Evolutionary conservation across 2,113 vertebrate genomes (phyloP).

Genomic region (Callipepla californica): DNA sequence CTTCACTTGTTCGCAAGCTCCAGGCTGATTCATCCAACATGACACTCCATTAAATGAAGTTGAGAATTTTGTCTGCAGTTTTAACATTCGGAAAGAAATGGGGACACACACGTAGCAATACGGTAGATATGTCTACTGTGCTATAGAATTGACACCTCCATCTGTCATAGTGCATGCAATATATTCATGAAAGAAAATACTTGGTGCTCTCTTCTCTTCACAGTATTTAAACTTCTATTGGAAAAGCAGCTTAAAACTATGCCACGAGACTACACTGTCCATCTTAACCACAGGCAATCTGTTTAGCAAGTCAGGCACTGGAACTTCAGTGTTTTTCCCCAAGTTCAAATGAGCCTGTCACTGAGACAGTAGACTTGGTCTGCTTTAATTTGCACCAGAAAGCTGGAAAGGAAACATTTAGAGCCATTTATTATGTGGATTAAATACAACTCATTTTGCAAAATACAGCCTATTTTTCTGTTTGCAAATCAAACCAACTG

Average conservation of each 20-base stretch:
- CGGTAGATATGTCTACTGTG: slow-evolving; percentile 56
- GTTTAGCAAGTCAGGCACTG: slow-evolving; percentile 75
- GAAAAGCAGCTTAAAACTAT: slow-evolving; percentile 73
- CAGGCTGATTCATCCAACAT: slow-evolving; percentile 27
- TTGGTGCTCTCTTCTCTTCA: slow-evolving; percentile 60
- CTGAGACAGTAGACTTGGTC: slow-evolving; percentile 70
- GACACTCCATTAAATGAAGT: slow-evolving; percentile 28
- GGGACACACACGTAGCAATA: slow-evolving; percentile 48
- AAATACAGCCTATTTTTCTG: slow-evolving; percentile 71
- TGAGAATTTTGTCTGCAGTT: not conserved
- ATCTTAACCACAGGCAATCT: slow-evolving; percentile 73
- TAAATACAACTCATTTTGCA: slow-evolving; percentile 74
- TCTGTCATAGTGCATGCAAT: slow-evolving; percentile 75
- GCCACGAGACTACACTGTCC: slow-evolving; percentile 71
- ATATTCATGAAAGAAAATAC: slow-evolving; percentile 67
- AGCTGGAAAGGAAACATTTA: slow-evolving; percentile 75
- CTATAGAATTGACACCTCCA: slow-evolving; percentile 58
- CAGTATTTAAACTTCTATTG: slow-evolving; percentile 67
- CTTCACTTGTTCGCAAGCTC: not conserved
- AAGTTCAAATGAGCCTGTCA: slow-evolving; percentile 69
- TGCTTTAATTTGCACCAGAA: slow-evolving; percentile 74
- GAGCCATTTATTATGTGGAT: slow-evolving; percentile 78
- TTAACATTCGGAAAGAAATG: not conserved
- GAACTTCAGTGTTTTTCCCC: slow-evolving; percentile 64
- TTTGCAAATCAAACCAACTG: slow-evolving; percentile 74